phyloP scores from a whole-genome alignment of 2,113 vertebrate genomes.

The Daboia siamensis region DNA sequence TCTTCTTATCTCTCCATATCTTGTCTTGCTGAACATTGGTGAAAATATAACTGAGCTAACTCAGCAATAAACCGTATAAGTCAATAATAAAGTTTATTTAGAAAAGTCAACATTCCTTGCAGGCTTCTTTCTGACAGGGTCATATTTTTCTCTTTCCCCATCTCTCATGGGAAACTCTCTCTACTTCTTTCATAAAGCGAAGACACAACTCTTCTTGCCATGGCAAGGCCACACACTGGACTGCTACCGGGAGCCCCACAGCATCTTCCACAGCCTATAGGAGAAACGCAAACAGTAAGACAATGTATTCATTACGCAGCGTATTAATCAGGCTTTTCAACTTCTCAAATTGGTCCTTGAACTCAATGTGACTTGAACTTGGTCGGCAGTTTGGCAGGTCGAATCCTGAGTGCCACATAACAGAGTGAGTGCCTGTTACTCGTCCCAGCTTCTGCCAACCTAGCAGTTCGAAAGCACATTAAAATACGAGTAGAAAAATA shows the following conservation, averaged over 20 bases:
- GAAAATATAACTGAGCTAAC: not conserved
- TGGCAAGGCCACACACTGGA: conserved; percentile 75
- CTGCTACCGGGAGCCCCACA: conserved; percentile 70
- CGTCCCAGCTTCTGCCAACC: too few species aligned
- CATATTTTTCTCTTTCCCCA: conserved; percentile 13
- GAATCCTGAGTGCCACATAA: too few species aligned
- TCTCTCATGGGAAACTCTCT: conserved; percentile 9
- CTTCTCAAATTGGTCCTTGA: not conserved
- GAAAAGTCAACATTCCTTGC: conserved; percentile 6
- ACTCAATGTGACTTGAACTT: not conserved
- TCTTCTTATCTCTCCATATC: not conserved
- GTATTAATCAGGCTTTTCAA: not conserved
- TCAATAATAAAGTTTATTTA: conserved; percentile 11
- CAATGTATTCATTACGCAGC: not conserved
- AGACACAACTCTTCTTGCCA: conserved; percentile 81
- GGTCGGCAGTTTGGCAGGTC: too few species aligned
- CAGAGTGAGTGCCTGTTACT: too few species aligned
- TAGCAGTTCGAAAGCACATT: too few species aligned
- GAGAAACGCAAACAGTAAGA: not conserved
- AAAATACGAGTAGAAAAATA: too few species aligned
- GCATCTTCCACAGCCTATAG: conserved; percentile 68
- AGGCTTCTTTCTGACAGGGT: not conserved
- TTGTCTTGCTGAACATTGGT: not conserved
- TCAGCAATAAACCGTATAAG: not conserved
- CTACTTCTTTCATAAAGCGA: conserved; percentile 75